Evolutionary conservation across 2,113 vertebrate genomes (phyloP).

Genomic region (Speoplatyrhinus poulsoni): DNA sequence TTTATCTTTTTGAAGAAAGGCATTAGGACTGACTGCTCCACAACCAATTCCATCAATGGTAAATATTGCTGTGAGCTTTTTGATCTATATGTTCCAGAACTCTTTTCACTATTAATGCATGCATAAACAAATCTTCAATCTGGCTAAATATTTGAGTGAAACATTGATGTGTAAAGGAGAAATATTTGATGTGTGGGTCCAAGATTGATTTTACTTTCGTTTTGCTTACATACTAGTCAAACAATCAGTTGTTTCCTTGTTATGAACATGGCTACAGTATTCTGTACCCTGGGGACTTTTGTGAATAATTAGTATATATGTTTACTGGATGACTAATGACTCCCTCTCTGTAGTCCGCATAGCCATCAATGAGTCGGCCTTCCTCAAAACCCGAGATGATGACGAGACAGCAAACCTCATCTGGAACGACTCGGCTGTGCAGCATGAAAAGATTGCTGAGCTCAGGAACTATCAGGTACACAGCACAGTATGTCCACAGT

Average conservation of each 20-base stretch:
- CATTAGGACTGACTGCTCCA: constrained; percentile 57
- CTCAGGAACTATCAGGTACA: constrained; percentile 95
- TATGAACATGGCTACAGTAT: background rate
- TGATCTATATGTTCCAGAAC: constrained; percentile 47
- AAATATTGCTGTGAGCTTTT: constrained; percentile 58
- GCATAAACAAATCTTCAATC: constrained; percentile 33
- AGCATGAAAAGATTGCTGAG: constrained; percentile 96
- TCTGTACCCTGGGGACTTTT: constrained; percentile 1
- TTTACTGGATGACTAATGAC: constrained; percentile 5
- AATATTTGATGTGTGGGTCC: constrained; percentile 27
- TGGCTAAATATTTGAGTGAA: constrained; percentile 34
- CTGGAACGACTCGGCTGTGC: constrained; percentile 95
- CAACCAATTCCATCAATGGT: constrained; percentile 50
- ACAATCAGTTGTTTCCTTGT: constrained; percentile 6
- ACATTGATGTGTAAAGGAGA: constrained; percentile 29
- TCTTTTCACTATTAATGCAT: constrained; percentile 40
- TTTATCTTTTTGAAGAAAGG: constrained; percentile 66
- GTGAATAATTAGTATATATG: background rate
- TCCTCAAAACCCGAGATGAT: constrained; percentile 89
- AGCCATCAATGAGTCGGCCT: constrained; percentile 88
- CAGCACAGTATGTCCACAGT: background rate
- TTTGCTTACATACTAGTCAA: background rate
- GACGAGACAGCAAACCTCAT: constrained; percentile 97
- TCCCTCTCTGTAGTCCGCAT: constrained; percentile 82
- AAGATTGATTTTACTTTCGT: constrained; percentile 6